Percentiles rank a stretch among this genome's conserved stretches.
Evolutionary conservation across 2,797 vertebrate genomes (phyloP).

Genomic region (Megalops cyprinoides): DNA sequence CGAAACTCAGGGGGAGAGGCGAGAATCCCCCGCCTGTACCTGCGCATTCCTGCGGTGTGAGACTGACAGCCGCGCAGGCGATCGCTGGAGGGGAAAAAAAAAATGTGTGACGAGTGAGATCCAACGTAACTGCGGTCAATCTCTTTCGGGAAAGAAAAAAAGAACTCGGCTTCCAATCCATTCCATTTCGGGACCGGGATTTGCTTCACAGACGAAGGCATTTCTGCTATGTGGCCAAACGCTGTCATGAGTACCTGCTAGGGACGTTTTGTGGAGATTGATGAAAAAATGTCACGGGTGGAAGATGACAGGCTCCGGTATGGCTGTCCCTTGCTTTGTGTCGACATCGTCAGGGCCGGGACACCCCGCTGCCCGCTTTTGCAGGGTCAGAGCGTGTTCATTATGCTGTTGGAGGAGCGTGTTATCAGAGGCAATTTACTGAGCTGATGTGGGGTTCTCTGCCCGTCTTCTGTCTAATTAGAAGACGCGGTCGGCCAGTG

Average conservation of each 20-base stretch:
- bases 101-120: background rate
- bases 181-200: background rate
- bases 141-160: background rate
- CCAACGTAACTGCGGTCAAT: background rate
- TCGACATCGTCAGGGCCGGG: no score
- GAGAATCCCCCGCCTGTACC: background rate
- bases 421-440: constrained; percentile 27
- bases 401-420: no score
- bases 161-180: background rate
- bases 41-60: constrained; percentile 9
- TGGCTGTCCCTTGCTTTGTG: constrained; percentile 38
- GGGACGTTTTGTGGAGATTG: no score
- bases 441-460: constrained; percentile 9
- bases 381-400: constrained; percentile 24
- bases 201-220: constrained; percentile 26
- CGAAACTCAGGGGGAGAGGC: constrained; percentile 12
- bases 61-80: background rate
- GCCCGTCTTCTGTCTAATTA: constrained; percentile 29
- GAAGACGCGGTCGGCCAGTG: constrained; percentile 22
- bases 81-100: background rate
- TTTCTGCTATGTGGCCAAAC: constrained; percentile 14
- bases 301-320: no score
- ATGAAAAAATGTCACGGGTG: no score
- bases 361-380: background rate
- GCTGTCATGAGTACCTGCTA: constrained; percentile 7